Evolutionary conservation across 1,140 invertebrate species (phyloP).

Genomic region (Drosophila jambulina): DNA sequence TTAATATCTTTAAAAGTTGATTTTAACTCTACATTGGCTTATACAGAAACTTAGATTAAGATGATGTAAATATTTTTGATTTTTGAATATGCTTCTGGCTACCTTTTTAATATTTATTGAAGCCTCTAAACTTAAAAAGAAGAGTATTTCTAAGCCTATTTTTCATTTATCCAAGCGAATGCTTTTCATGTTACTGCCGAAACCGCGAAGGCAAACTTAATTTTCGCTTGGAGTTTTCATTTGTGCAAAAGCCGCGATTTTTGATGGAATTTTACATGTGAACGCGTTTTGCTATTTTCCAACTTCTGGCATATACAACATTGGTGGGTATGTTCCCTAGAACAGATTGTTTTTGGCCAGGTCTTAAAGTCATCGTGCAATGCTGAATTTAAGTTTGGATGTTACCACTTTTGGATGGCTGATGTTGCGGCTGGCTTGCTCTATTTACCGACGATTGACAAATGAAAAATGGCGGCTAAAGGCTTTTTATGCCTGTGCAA

Average conservation of each 20-base stretch:
- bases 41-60: background rate
- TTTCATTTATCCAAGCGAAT: background rate
- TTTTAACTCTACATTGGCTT: background rate
- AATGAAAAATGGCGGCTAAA: conserved; percentile 82
- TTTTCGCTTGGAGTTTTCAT: conserved; percentile 68
- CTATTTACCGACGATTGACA: conserved; percentile 74
- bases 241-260: conserved; percentile 73
- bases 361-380: conserved; percentile 32
- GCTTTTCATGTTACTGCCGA: conserved; percentile 26
- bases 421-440: conserved; percentile 14
- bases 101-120: background rate
- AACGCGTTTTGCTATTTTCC: conserved; percentile 30
- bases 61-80: too few species aligned
- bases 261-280: conserved; percentile 82
- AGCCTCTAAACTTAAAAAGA: background rate
- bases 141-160: conserved; percentile 14
- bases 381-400: conserved; percentile 1
- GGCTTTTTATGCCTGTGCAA: conserved; percentile 79
- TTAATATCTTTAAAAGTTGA: background rate
- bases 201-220: conserved; percentile 71
- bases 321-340: background rate
- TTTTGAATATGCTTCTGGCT: too few species aligned
- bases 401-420: background rate
- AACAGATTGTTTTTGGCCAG: background rate
- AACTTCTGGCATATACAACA: conserved; percentile 3